Evolutionary conservation across 2,113 vertebrate genomes (phyloP), one percentile per base, ranked within the genome.

Genomic region (Prietella phreatophila): DNA sequence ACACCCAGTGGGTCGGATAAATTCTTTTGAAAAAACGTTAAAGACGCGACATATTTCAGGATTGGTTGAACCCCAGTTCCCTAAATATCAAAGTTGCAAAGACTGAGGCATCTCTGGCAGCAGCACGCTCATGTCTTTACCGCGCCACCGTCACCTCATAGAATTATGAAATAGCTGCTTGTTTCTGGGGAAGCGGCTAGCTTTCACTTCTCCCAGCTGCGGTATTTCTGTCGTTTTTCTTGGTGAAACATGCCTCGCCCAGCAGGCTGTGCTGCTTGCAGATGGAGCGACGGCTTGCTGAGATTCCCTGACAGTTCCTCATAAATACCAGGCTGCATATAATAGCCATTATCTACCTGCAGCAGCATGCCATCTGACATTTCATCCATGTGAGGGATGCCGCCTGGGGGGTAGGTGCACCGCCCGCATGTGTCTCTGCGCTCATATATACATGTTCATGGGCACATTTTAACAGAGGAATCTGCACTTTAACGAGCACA

Each of bases 41-140:
- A 91, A 93, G 90, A 93, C 81, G 76, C 93, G 94, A 88, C 94
- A 94, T 95, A 94, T 95, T 95, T 95, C 90, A 94, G 91, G 82
- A 91, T 92, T 14, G 90, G 92, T 93, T 94, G 93, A 94, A 92
- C 93, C 90, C 91, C 91, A 92, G 88, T 92, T 94, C 83, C 89
- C 89, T 93, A 92, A 94, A 93, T 92, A 86, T 82, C 55, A 39
- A 36, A 60, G 33, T 82, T 39, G 55, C 50, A 50, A 79, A 82
- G 88, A 91, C 85, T 89, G 82, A 84, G 78, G 89, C 80, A 87
- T 90, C 76, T 84, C 84, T 92, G 90, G 89, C 90, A 85, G 92
- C 91, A 90, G n/a, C 88, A 83, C 27, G 27, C 50, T 79, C 25
- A 91, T 91, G 85, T 53, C 39, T 76, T 90, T 63, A 89, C 90